A percentile compares a stretch with the other conserved stretches of the same genome.
These are phyloP conservation scores for Amphimedon queenslandica DNA, from an alignment of 37 sponge, comb jelly and placozoan genomes.

Conservation along the genomic window DNA sequence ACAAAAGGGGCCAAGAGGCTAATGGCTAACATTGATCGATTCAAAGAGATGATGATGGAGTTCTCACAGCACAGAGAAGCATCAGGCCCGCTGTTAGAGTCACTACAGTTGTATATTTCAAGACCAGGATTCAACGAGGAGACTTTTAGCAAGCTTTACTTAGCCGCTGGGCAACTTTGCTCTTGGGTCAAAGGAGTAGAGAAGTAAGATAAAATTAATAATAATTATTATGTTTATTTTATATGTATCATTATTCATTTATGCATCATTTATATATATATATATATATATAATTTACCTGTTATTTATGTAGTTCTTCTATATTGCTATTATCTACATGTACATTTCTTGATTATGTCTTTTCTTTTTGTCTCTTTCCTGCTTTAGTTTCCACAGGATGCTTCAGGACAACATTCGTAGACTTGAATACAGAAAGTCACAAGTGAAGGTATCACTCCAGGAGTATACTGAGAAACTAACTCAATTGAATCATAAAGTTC, in stretches of 20 bases:
- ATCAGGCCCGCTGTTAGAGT: slow-evolving; percentile 42
- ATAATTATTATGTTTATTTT: neutral
- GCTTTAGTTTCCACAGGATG: slow-evolving; percentile 24
- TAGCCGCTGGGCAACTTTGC: slow-evolving; percentile 45
- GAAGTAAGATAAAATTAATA: neutral
- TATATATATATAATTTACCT: neutral
- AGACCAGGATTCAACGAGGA: slow-evolving; percentile 20
- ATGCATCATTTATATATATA: neutral
- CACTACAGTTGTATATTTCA: slow-evolving; percentile 30
- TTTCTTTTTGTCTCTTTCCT: neutral
- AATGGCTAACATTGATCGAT: slow-evolving; percentile 88
- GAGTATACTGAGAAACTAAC: slow-evolving; percentile 52
- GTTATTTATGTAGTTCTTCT: neutral
- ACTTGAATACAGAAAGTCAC: slow-evolving; percentile 28
- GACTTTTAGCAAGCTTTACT: neutral
- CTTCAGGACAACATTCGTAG: slow-evolving; percentile 59
- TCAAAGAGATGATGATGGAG: neutral
- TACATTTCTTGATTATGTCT: neutral
- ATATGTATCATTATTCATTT: neutral
- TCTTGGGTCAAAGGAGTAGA: slow-evolving; percentile 52
- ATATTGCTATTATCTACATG: neutral
- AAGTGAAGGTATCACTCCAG: slow-evolving; percentile 37
- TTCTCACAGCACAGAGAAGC: neutral
- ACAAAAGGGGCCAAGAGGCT: slow-evolving; percentile 92
- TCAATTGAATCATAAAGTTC: slow-evolving; percentile 48